Evolutionary conservation across 2,113 vertebrate species (phyloP).

Genomic region (Loxodonta africana): DNA sequence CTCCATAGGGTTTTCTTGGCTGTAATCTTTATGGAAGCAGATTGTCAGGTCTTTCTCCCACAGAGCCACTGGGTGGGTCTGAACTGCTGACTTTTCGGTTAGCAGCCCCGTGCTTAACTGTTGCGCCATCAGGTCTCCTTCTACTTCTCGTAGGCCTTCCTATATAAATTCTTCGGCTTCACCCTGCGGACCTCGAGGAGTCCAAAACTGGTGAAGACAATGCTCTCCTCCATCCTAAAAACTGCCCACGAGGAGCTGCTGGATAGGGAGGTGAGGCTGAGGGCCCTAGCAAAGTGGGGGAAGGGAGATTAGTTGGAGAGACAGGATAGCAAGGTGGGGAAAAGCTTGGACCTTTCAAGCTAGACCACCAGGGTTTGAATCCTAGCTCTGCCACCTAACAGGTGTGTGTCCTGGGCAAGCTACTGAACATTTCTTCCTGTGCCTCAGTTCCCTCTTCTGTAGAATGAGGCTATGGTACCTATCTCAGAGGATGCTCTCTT

Average conservation of each 20-base stretch:
- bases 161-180: constrained; percentile 66
- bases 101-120: neutral
- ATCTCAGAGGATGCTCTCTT: neutral
- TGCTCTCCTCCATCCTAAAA: neutral
- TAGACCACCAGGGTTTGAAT: neutral
- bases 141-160: constrained; percentile 32
- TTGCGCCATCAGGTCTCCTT: neutral
- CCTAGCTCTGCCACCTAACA: neutral
- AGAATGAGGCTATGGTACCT: neutral
- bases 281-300: neutral
- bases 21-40: neutral
- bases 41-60: neutral
- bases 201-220: neutral
- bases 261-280: constrained; percentile 58
- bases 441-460: neutral
- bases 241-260: neutral
- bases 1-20: neutral
- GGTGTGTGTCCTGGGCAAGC: neutral
- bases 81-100: neutral
- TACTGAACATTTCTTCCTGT: neutral
- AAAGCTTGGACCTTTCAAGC: neutral
- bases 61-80: neutral
- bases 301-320: neutral
- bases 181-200: neutral
- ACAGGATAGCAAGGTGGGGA: neutral